Conservation (phyloP, 2,888 invertebrate species). For the Auanema sp. region DNA sequence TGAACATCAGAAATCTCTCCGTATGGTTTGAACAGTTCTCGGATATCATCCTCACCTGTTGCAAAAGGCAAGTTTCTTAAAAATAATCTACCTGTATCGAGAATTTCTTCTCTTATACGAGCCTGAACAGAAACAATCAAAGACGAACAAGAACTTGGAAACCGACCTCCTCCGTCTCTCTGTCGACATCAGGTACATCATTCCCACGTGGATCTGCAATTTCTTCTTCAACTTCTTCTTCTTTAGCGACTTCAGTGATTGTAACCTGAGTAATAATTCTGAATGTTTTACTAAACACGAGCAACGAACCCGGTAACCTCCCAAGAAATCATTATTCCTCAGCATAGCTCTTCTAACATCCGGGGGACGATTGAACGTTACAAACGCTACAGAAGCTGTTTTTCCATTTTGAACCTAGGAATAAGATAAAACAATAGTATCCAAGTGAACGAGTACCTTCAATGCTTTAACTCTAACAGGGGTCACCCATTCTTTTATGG, state of each 20-base stretch:
- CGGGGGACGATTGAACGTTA: slow-evolving; percentile 50
- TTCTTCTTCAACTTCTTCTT: slow-evolving; percentile 12
- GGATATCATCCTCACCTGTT: slow-evolving; percentile 82
- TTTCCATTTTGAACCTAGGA: slow-evolving; percentile 25
- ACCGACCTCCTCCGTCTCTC: slow-evolving; percentile 11
- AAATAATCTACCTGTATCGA: slow-evolving; percentile 83
- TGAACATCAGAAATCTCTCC: slow-evolving; percentile 70
- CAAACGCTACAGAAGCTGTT: slow-evolving; percentile 41
- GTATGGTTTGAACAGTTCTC: slow-evolving; percentile 74
- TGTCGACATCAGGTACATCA: slow-evolving; percentile 2
- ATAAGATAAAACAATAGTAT: background rate
- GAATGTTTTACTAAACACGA: too few relatives aligned
- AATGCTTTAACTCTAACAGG: slow-evolving; percentile 56
- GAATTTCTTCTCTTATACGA: slow-evolving; percentile 42
- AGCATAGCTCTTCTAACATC: slow-evolving; percentile 51
- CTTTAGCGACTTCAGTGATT: slow-evolving; percentile 11
- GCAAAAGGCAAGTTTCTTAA: slow-evolving; percentile 86
- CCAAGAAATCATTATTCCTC: slow-evolving; percentile 51
- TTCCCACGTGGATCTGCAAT: slow-evolving; percentile 4
- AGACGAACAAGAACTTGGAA: background rate
- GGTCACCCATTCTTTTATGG: slow-evolving; percentile 58
- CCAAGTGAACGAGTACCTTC: slow-evolving; percentile 20
- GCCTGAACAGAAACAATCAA: slow-evolving; percentile 6
- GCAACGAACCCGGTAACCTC: slow-evolving; percentile 52
- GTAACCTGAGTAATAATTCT: slow-evolving; percentile 5